These are phyloP conservation scores for Unio delphinus DNA, from an alignment of 2,888 invertebrate genomes.

Conservation along the genomic window DNA sequence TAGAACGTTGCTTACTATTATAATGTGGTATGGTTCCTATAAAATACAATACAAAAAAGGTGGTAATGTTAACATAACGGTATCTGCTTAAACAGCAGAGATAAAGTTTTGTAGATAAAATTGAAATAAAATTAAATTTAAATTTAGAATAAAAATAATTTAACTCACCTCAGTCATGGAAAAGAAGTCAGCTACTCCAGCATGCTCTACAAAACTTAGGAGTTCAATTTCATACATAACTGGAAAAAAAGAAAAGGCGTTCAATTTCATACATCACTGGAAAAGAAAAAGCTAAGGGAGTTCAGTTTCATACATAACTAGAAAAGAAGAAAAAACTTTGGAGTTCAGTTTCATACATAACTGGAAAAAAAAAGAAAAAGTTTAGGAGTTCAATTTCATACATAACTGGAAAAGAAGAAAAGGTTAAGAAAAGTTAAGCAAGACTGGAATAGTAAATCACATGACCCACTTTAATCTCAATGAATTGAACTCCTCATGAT, in stretches of 20 bases:
- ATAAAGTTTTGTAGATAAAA: no score
- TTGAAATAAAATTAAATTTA: neutral
- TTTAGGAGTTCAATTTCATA: constrained; percentile 76
- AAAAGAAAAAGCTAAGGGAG: constrained; percentile 64
- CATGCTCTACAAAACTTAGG: constrained; percentile 76
- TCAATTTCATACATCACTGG: constrained; percentile 74
- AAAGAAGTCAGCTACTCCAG: constrained; percentile 73
- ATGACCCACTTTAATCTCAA: no score
- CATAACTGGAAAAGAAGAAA: neutral
- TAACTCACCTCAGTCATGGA: constrained; percentile 67
- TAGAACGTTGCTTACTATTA: no score
- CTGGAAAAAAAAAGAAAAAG: neutral
- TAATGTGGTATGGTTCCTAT: no score
- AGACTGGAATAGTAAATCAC: no score
- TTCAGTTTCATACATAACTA: constrained; percentile 74
- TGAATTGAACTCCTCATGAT: no score
- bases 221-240: constrained; percentile 76
- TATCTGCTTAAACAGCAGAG: no score
- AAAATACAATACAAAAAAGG: no score
- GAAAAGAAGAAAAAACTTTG: neutral
- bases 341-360: neutral
- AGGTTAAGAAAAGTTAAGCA: neutral
- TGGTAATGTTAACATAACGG: no score
- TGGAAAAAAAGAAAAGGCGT: constrained; percentile 16
- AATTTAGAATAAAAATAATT: neutral